Base-by-base conservation (phyloP, 2,888 invertebrate genomes). In the Chymomyza amoena region DNA sequence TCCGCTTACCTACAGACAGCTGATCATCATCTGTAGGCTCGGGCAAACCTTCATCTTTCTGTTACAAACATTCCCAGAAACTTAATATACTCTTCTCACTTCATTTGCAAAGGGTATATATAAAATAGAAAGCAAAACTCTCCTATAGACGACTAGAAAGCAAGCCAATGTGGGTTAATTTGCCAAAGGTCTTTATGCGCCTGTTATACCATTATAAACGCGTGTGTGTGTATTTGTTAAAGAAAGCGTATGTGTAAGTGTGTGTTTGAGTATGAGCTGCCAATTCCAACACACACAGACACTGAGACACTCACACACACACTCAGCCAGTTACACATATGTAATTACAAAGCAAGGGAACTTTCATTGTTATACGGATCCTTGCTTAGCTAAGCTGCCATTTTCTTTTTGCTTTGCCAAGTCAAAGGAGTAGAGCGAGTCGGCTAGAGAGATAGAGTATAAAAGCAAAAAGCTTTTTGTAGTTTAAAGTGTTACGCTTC, bases 101-200 rank as follows among this genome's bases (percentile, higher is more conserved):
- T 32, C 32, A 32, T 32, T 1, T 1, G 1, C 1, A 32, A 32
- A 32, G 32, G 1, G 32, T 32, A 32, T 32, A 32, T 7, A 32
- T 7, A 32, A 32, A 6, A 32, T 32, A 32, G 32, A 78, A 71
- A 73, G 69, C 69, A 60, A 63, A 36, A 36, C 9, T 45, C 13
- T 5, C 6, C 39, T 45, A 13, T 45, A 45, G 39, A 15, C 39
- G 39, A 13, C 13, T 45, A 13, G 39, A 45, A 45, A 45, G 39
- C 39, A 45, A 45, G 39, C 71, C 72, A 83, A 87, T 86, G 86
- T 84, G 88, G 83, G 83, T 87, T 83, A 83, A 83, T 83, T 83
- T 85, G 81, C 75, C 61, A 66, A 72, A 68, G 76, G 64, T 64
- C 67, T 62, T 50, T 25, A 45, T 45, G 39, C 39, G 39, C 39